These are phyloP conservation scores for Morelia viridis DNA, from an alignment of 2,797 vertebrate genomes.

Conservation along the genomic window DNA sequence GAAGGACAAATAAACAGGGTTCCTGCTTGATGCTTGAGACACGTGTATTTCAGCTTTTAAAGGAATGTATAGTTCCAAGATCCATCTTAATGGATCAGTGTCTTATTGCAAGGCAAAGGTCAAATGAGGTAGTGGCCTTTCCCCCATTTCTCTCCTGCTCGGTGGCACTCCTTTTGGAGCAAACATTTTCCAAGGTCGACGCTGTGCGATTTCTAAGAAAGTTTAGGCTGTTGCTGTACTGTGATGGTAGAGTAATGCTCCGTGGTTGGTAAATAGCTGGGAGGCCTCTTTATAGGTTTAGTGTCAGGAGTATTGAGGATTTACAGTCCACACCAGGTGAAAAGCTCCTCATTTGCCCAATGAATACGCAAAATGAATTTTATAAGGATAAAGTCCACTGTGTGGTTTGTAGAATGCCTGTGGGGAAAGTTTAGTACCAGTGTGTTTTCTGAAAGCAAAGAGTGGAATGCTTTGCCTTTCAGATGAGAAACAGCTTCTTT, in stretches of 20 bases:
- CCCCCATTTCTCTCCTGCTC: background rate
- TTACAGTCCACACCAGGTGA: background rate
- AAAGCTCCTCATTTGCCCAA: conserved; percentile 17
- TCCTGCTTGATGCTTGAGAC: background rate
- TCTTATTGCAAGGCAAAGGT: conserved; percentile 18
- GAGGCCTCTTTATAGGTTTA: conserved; percentile 6
- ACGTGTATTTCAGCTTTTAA: background rate
- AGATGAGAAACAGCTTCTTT: background rate
- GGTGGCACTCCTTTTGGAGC: background rate
- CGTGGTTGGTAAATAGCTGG: background rate
- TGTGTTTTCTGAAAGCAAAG: background rate
- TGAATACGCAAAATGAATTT: background rate
- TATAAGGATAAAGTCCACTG: background rate
- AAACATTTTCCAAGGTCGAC: background rate
- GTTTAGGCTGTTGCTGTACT: background rate
- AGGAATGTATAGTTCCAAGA: background rate
- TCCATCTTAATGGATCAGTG: background rate
- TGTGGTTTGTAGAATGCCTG: background rate
- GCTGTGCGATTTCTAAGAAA: conserved; percentile 11
- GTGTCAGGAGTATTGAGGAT: background rate
- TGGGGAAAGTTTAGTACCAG: background rate
- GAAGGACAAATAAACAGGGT: conserved; percentile 28
- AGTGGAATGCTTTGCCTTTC: rapidly evolving
- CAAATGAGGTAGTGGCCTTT: conserved; percentile 11
- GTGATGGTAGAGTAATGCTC: background rate